These are phyloP conservation scores for Bedellia somnulentella DNA, from an alignment of 2,888 invertebrate species.

Conservation along the genomic window DNA sequence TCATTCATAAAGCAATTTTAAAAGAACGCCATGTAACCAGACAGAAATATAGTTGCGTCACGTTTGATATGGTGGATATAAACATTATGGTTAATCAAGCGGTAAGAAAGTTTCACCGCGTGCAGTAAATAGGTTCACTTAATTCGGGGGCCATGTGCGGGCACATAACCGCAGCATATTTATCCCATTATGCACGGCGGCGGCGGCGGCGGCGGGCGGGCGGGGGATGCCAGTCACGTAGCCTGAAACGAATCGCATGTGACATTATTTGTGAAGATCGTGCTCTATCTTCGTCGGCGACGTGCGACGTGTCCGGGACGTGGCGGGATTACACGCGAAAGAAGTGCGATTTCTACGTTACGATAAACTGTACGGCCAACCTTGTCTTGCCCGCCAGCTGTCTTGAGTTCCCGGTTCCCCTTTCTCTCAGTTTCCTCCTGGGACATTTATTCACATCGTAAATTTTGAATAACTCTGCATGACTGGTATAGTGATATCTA, in stretches of 20 bases:
- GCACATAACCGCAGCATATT: conserved; percentile 57
- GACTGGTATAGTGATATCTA: no score
- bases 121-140: conserved; percentile 52
- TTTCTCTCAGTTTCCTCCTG: no score
- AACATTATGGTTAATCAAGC: conserved; percentile 47
- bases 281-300: conserved; percentile 62
- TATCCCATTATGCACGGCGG: conserved; percentile 59
- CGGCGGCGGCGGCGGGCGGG: conserved; percentile 56
- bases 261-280: conserved; percentile 63
- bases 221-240: conserved; percentile 58
- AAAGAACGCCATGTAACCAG: no score
- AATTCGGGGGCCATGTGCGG: conserved; percentile 56
- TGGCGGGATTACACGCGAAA: conserved; percentile 59
- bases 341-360: conserved; percentile 58
- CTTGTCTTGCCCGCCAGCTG: no score
- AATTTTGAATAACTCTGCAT: no score
- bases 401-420: no score
- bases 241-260: conserved; percentile 60
- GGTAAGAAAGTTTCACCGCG: conserved; percentile 37
- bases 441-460: no score
- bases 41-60: no score
- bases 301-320: conserved; percentile 54
- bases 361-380: conserved; percentile 31
- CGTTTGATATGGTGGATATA: no score
- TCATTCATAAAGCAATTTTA: no score